These are phyloP conservation scores for Crocuta crocuta DNA, from an alignment of 2,113 vertebrate genomes.

Conservation along the genomic window DNA sequence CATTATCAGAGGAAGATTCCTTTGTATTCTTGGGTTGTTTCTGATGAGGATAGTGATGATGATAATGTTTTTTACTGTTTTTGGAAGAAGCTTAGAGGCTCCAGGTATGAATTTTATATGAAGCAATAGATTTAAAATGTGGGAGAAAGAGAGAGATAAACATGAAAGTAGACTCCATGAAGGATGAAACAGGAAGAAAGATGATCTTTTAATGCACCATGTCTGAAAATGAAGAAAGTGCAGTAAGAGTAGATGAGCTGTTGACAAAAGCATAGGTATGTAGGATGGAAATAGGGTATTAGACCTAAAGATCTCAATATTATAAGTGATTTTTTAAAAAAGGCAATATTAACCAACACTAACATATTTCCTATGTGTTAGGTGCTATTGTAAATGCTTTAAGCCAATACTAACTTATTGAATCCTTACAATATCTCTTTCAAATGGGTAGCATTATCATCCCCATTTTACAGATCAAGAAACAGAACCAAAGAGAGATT, in stretches of 20 bases:
- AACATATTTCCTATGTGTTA: not conserved
- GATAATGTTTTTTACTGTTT: not conserved
- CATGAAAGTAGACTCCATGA: not conserved
- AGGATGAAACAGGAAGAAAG: not conserved
- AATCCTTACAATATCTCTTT: not conserved
- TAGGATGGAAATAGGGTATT: not conserved
- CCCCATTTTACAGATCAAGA: not conserved
- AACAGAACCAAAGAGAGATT: not conserved
- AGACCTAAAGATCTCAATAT: not conserved
- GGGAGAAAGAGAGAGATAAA: not conserved
- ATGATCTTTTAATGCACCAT: not conserved
- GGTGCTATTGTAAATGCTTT: not conserved
- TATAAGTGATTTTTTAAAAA: not conserved
- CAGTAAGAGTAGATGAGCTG: not conserved
- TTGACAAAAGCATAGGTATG: not conserved
- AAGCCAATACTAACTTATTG: not conserved
- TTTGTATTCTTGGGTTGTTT: not conserved
- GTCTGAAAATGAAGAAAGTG: slow-evolving; percentile 44
- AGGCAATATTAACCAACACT: not conserved
- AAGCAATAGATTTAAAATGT: not conserved
- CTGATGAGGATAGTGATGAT: not conserved
- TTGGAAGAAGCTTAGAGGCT: not conserved
- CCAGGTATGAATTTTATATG: not conserved
- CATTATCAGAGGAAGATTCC: not conserved
- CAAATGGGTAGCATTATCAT: not conserved